Base-by-base conservation (phyloP, 2,113 vertebrate species). In the Nycticebus coucang region DNA sequence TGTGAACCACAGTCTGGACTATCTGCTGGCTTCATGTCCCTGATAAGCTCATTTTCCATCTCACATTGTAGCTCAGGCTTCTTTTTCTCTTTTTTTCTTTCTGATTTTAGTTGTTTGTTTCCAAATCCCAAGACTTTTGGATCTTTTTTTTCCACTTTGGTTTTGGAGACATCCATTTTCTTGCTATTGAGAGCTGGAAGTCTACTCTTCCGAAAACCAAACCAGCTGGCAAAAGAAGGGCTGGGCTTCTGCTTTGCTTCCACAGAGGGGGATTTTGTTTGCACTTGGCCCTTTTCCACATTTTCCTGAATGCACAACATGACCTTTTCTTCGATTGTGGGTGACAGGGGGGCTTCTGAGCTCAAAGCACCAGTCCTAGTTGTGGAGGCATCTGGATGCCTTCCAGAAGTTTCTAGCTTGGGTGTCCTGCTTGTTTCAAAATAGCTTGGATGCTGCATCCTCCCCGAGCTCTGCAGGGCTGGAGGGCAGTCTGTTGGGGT, bases 231-330 rank as follows among this genome's bases (percentile, higher is more conserved):
- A 87, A 99, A 97, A 12, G 99, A 99, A 5, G 99, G 98, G 5
- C 98, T 99, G 0, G 98, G 98, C 97, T 98, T 99, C 17, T 98
- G 99, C 78, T 99, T 99, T 5, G 84, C 94, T 97, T 99, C 99
- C 0, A 57, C 95, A 59, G 98, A 97, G 9, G 98, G 98, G 14
- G 98, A 97, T 95, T 99, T 99, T 93, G 98, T 98, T 96, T 99
- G 99, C 26, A 98, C 99, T 97, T 99, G 99, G 96, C 98, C 99
- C 96, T 99, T 99, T 75, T 99, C 99, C 95, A 99, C 69, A 22
- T 99, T 99, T 96, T 99, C 98, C 92, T 99, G 98, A 89, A 99
- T 99, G 92, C 99, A 99, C 97, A 99, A 98, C 99, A 99, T 99
- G 98, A 99, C 99, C 97, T 99, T 99, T 97, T 99, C 99, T 97